A percentile compares a stretch with the other conserved stretches of the same genome.
phyloP scores from a whole-genome alignment of 2,797 vertebrate species.

The Notolepis coatsorum region DNA sequence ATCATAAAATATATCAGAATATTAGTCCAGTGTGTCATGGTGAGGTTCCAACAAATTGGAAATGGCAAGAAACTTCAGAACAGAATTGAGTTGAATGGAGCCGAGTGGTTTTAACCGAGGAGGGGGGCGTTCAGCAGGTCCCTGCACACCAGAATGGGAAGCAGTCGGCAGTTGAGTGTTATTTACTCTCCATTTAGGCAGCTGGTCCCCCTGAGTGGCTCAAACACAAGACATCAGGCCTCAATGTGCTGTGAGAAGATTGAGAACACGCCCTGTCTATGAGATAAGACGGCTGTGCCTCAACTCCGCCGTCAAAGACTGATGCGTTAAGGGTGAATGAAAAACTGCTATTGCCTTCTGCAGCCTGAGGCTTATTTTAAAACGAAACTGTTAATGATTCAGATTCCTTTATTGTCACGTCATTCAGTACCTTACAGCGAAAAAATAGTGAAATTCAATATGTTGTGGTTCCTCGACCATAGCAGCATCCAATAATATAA shows the following conservation, averaged over 20 bases:
- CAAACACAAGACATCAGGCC: constrained; percentile 50
- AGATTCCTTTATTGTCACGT: too few relatives aligned
- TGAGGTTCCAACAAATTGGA: too few relatives aligned
- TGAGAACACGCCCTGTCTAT: constrained; percentile 78
- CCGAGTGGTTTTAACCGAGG: constrained; percentile 30
- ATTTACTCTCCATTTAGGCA: constrained; percentile 52
- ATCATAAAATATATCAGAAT: too few relatives aligned
- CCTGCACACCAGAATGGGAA: constrained; percentile 17
- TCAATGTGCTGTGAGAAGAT: constrained; percentile 81
- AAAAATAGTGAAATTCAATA: too few relatives aligned
- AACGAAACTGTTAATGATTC: too few relatives aligned
- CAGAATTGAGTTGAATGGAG: neutral
- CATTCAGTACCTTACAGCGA: too few relatives aligned
- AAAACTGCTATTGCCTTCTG: too few relatives aligned
- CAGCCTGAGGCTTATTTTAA: too few relatives aligned
- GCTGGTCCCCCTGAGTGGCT: constrained; percentile 44
- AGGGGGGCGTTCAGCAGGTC: constrained; percentile 33
- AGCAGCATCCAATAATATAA: too few relatives aligned
- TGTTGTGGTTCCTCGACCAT: too few relatives aligned
- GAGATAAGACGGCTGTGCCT: constrained; percentile 75
- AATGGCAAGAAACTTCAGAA: constrained; percentile 7
- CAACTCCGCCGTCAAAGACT: constrained; percentile 20
- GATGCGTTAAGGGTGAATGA: too few relatives aligned
- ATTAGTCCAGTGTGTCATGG: too few relatives aligned
- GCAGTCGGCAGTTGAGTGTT: constrained; percentile 59